phyloP scores from a whole-genome alignment of 1,140 invertebrate species.

The Hesperophylax magnus region DNA sequence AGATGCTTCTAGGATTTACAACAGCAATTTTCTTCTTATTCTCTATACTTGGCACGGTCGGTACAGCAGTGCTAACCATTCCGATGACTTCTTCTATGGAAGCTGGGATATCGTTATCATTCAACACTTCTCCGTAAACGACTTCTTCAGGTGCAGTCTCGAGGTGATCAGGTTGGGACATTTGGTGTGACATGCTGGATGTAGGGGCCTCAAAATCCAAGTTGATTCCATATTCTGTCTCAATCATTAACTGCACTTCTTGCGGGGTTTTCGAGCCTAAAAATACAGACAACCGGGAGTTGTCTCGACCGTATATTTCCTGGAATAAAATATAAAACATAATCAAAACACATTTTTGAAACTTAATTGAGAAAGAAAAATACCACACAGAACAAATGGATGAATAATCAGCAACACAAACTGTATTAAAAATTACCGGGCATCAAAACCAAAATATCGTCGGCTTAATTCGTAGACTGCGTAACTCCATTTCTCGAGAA shows the following conservation, averaged over 20 bases:
- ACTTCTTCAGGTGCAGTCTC: constrained; percentile 57
- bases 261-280: constrained; percentile 75
- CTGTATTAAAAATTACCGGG: too few species aligned
- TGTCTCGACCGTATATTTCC: constrained; percentile 77
- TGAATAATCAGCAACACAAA: constrained; percentile 14
- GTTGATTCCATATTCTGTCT: constrained; percentile 66
- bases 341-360: too few species aligned
- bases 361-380: too few species aligned
- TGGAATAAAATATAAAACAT: constrained; percentile 59
- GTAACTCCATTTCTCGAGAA: too few species aligned
- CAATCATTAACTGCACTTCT: constrained; percentile 72
- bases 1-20: constrained; percentile 37
- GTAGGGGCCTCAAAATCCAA: constrained; percentile 60
- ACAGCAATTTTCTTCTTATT: constrained; percentile 9
- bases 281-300: constrained; percentile 74
- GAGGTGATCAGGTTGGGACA: not conserved
- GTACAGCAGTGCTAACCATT: constrained; percentile 69
- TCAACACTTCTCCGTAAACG: constrained; percentile 63
- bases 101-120: constrained; percentile 66
- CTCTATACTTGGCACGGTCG: constrained; percentile 64
- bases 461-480: too few species aligned
- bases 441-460: too few species aligned
- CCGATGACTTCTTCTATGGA: constrained; percentile 71
- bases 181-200: constrained; percentile 57
- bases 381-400: not conserved